Percentiles rank a stretch among this genome's conserved stretches.
Evolutionary conservation across 2,113 vertebrate genomes (phyloP).

Genomic region (Cygnus buccinator): DNA sequence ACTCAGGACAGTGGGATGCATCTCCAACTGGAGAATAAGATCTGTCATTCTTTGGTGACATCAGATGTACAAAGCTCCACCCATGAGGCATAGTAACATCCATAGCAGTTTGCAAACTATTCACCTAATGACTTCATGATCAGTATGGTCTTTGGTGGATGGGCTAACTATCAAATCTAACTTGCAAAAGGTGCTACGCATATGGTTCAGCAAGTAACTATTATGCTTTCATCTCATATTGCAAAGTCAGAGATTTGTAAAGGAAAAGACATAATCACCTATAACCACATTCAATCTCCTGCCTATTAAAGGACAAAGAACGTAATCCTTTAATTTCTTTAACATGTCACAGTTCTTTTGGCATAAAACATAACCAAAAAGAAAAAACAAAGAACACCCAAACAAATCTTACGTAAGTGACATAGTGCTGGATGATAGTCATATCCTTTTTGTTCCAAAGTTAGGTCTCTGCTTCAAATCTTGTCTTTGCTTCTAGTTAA

Average conservation of each 20-base stretch:
- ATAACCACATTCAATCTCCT: not conserved
- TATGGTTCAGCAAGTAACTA: not conserved
- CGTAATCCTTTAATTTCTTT: not conserved
- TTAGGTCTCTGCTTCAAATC: not conserved
- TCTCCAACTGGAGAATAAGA: not conserved
- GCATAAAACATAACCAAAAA: not conserved
- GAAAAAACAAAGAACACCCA: not conserved
- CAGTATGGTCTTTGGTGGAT: not conserved
- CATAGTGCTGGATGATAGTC: not conserved
- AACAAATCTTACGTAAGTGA: not conserved
- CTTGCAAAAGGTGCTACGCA: not conserved
- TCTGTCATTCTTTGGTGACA: not conserved
- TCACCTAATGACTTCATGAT: not conserved
- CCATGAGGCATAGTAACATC: not conserved
- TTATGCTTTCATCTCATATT: not conserved
- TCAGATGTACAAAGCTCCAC: not conserved
- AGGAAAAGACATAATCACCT: not conserved
- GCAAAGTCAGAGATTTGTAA: not conserved
- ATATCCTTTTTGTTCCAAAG: not conserved
- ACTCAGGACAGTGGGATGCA: not conserved
- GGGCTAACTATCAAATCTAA: not conserved
- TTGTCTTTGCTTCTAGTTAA: not conserved
- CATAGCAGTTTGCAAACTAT: not conserved
- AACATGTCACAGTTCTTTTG: not conserved
- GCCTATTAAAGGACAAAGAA: not conserved